Evolutionary conservation across 2,888 invertebrate genomes (phyloP).

Genomic region (Venusia cambrica): DNA sequence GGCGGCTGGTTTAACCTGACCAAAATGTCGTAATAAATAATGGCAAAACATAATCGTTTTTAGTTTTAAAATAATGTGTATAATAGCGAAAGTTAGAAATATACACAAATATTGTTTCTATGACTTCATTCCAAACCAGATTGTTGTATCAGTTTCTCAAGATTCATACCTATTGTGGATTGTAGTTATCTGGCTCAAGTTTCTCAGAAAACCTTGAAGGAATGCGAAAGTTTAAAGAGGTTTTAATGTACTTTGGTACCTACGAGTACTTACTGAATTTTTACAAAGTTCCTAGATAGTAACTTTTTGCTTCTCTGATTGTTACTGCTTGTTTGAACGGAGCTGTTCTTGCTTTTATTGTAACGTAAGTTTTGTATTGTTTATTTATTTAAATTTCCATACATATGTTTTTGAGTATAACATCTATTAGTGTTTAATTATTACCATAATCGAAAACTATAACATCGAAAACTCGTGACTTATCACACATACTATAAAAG

Average conservation of each 20-base stretch:
- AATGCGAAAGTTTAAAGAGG: constrained; percentile 17
- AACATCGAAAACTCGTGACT: too few relatives aligned
- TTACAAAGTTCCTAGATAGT: constrained; percentile 12
- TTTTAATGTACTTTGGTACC: constrained; percentile 20
- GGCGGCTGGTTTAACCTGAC: too few relatives aligned
- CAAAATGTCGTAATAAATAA: too few relatives aligned
- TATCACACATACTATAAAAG: too few relatives aligned
- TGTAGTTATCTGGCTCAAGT: constrained; percentile 10
- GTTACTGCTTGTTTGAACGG: constrained; percentile 13
- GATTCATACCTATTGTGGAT: too few relatives aligned
- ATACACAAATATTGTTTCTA: too few relatives aligned
- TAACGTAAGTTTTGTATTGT: background rate
- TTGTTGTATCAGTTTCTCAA: constrained; percentile 2
- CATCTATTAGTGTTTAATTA: too few relatives aligned
- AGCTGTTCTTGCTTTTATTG: constrained; percentile 1
- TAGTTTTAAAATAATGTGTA: too few relatives aligned
- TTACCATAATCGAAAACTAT: too few relatives aligned
- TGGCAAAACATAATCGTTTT: too few relatives aligned
- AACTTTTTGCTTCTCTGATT: constrained; percentile 17
- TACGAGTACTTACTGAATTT: constrained; percentile 17
- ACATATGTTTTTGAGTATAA: background rate
- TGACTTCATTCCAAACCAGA: too few relatives aligned
- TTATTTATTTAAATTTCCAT: background rate
- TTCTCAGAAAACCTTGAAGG: constrained; percentile 11
- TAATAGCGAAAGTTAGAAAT: too few relatives aligned